Base-by-base conservation (phyloP, 2,888 invertebrate species). In the Lasioglossum zephyrum region DNA sequence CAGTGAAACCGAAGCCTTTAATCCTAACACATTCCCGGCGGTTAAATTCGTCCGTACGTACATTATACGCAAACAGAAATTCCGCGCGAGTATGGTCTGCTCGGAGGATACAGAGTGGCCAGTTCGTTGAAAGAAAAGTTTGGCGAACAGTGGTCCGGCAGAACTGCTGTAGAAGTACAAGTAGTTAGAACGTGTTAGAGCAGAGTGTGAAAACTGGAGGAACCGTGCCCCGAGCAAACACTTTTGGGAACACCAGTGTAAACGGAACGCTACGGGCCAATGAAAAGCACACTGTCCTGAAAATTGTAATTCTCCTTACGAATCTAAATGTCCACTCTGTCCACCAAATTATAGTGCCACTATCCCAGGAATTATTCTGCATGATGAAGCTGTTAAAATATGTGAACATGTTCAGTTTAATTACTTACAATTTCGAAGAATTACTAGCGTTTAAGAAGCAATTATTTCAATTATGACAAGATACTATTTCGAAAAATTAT, bases 41-140 rank as follows among this genome's bases (percentile, higher is more conserved):
- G 79, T 79, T 82, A 79, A 79, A 73, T 79, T 82, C 22, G 16
- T 66, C 57, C 41, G 31, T 73, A 63, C 73, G 49, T 73, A 79
- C 86, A 70, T 86, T 79, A 84, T 72, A 72, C 49, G 78, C 80
- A 44, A 74, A 63, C 69, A 60, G 80, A 79, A 85, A 89, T 89
- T 87, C 83, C 75, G 49, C 75, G 73, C 36, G 72, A 36, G 78
- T 66, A 69, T 39, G 80, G 77, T 81, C 66, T 73, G 77, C 70
- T 69, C 73, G 47, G 81, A 22, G 81, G 63, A 57, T 77, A 47
- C 83, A 53, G 82, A 85, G 85, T 81, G 78, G 73, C 80, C 80
- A 82, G 83, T 84, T 87, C 77, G 88, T 84, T 87, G 90, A 90
- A 90, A 91, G 90, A 88, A 87, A 90, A 91, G 89, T 91, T 91